phyloP scores from a whole-genome alignment of 2,797 vertebrate genomes.

The Pygocentrus nattereri region DNA sequence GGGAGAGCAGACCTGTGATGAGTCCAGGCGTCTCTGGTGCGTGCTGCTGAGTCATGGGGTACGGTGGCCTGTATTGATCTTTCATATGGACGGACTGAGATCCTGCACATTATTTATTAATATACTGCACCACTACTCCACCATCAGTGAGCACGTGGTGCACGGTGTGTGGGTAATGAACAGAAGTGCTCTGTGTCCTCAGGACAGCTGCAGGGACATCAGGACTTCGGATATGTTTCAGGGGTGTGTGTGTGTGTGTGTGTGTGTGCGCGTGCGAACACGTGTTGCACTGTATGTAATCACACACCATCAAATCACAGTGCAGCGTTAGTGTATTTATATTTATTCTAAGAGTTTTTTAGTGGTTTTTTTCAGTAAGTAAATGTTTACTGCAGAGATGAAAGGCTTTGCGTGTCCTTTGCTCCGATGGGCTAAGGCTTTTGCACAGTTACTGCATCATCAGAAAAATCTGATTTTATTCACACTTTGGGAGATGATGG shows the following conservation, averaged over 20 bases:
- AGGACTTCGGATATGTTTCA: background rate
- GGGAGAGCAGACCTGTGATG: background rate
- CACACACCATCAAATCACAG: too few relatives aligned
- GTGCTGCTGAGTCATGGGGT: conserved; percentile 8
- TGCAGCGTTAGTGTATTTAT: too few relatives aligned
- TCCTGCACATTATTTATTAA: conserved; percentile 14
- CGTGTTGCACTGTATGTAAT: background rate
- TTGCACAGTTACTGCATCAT: too few relatives aligned
- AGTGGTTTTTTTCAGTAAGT: too few relatives aligned
- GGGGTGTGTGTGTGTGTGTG: background rate
- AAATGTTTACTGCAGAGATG: too few relatives aligned
- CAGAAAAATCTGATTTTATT: too few relatives aligned
- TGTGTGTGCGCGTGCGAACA: too few relatives aligned
- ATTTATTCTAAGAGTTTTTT: too few relatives aligned
- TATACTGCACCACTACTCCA: background rate
- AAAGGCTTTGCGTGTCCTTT: too few relatives aligned
- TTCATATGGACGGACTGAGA: background rate
- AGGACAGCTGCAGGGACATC: background rate
- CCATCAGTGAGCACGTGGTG: background rate
- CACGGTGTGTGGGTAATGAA: background rate
- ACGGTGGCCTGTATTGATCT: conserved; percentile 14
- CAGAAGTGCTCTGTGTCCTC: background rate
- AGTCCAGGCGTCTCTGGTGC: background rate
- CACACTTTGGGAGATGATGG: too few relatives aligned
- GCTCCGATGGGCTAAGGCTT: too few relatives aligned